Evolutionary conservation across 2,888 invertebrate species (phyloP).

Genomic region (Linnaemya tessellans): DNA sequence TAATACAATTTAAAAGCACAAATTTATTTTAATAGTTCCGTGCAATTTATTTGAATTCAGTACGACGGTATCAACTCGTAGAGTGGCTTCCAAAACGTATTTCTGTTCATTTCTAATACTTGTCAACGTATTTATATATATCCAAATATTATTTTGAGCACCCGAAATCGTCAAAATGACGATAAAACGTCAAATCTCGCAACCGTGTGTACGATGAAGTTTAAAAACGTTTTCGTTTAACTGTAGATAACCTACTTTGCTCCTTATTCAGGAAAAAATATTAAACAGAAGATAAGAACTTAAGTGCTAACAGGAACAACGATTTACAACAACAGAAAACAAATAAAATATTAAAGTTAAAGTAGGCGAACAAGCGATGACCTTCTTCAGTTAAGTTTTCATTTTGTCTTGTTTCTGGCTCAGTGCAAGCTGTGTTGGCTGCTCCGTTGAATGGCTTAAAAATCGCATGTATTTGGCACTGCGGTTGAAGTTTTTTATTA

Average conservation of each 20-base stretch:
- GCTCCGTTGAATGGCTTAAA: slow-evolving; percentile 14
- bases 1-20: no score
- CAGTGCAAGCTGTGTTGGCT: background rate
- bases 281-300: background rate
- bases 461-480: slow-evolving; percentile 48
- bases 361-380: slow-evolving; percentile 24
- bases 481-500: slow-evolving; percentile 61
- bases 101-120: no score
- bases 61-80: no score
- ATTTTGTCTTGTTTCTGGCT: background rate
- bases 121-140: no score
- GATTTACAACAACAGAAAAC: slow-evolving; percentile 20
- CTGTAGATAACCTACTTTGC: background rate
- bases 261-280: background rate
- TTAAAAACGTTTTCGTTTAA: slow-evolving; percentile 8
- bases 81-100: no score
- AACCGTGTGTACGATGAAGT: slow-evolving; percentile 52
- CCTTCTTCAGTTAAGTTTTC: slow-evolving; percentile 36
- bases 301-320: slow-evolving; percentile 7
- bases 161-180: no score
- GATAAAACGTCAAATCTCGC: no score
- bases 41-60: no score
- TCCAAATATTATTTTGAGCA: no score
- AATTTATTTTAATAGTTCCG: no score
- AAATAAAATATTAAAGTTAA: slow-evolving; percentile 48